A percentile compares a stretch with the other conserved stretches of the same genome.
These are phyloP conservation scores for Lepas anatifera DNA, from an alignment of 2,888 invertebrate genomes.

Conservation along the genomic window DNA sequence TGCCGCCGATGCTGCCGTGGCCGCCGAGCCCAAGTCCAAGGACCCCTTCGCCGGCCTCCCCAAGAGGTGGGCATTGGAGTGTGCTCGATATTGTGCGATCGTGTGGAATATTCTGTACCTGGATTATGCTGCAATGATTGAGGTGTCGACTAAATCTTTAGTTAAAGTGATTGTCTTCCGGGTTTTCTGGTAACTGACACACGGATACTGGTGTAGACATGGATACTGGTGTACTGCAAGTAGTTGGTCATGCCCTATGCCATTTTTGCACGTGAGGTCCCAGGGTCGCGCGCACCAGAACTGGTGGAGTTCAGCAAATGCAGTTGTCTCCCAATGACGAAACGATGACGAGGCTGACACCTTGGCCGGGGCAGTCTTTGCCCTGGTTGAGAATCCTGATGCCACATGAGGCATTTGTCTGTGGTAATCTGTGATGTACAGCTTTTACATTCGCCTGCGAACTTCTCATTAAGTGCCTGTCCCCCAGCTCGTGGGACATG, in stretches of 20 bases:
- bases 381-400: background rate
- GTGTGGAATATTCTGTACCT: too few species aligned
- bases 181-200: too few species aligned
- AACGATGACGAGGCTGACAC: background rate
- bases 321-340: slow-evolving; percentile 15
- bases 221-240: too few species aligned
- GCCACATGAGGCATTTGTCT: background rate
- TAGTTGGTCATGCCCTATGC: too few species aligned
- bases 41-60: slow-evolving; percentile 87
- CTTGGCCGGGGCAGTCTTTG: background rate
- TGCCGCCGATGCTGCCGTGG: slow-evolving; percentile 43
- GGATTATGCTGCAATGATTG: too few species aligned
- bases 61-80: slow-evolving; percentile 67
- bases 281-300: too few species aligned
- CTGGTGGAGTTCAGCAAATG: too few species aligned
- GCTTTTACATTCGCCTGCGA: background rate
- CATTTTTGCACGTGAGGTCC: too few species aligned
- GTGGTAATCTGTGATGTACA: background rate
- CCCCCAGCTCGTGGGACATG: slow-evolving; percentile 68
- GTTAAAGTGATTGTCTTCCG: too few species aligned
- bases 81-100: too few species aligned
- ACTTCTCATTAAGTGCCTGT: background rate
- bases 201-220: too few species aligned
- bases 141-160: too few species aligned
- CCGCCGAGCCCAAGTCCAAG: slow-evolving; percentile 59